Evolutionary conservation across 2,113 vertebrate species (phyloP).

Genomic region (Phodopus roborovskii): DNA sequence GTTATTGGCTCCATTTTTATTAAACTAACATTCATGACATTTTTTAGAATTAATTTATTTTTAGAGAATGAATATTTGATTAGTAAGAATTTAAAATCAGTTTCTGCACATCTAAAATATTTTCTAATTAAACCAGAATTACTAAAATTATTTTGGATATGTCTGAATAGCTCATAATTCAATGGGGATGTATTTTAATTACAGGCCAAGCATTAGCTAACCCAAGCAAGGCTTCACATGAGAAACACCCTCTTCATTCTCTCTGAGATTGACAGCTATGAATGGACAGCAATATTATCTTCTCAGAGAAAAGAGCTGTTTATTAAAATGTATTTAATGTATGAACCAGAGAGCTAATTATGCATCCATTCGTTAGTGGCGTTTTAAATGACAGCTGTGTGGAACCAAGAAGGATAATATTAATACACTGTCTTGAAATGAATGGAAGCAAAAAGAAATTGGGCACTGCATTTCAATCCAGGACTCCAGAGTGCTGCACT

Average conservation of each 20-base stretch:
- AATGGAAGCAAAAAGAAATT: constrained; percentile 42
- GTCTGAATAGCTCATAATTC: constrained; percentile 59
- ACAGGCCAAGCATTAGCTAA: constrained; percentile 48
- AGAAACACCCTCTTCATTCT: constrained; percentile 49
- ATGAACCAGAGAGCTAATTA: constrained; percentile 57
- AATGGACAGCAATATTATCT: constrained; percentile 40
- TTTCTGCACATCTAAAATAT: constrained; percentile 28
- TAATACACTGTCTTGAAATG: constrained; percentile 48
- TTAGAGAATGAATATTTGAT: constrained; percentile 44
- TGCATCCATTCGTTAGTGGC: constrained; percentile 40
- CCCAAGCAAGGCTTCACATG: constrained; percentile 37
- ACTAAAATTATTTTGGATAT: constrained; percentile 44
- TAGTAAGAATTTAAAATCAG: constrained; percentile 14
- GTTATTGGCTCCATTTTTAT: not conserved
- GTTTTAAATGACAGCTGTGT: constrained; percentile 60
- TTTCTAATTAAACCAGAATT: constrained; percentile 48
- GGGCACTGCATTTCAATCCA: not conserved
- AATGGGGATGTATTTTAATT: constrained; percentile 47
- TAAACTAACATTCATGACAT: constrained; percentile 36
- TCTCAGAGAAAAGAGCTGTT: constrained; percentile 59
- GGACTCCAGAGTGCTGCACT: constrained; percentile 43
- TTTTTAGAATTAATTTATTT: constrained; percentile 34
- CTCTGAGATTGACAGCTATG: constrained; percentile 43
- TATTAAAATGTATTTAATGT: constrained; percentile 67
- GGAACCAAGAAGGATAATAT: constrained; percentile 60